Conservation (phyloP, 2,113 vertebrate genomes). For the Plotosus lineatus region DNA sequence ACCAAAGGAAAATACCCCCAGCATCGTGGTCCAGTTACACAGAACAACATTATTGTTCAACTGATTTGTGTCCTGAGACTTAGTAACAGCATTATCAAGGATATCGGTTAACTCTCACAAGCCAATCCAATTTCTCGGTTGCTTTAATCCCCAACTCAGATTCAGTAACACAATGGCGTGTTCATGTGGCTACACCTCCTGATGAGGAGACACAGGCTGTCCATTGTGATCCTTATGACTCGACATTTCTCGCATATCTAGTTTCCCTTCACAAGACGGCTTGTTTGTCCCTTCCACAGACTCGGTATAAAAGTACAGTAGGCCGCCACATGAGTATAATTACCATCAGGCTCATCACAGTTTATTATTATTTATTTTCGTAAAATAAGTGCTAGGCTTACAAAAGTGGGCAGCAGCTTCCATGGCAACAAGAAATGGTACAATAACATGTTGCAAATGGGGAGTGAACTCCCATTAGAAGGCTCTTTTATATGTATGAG, state of each 20-base stretch:
- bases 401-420: slow-evolving; percentile 50
- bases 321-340: not conserved
- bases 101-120: not conserved
- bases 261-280: not conserved
- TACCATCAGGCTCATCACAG: slow-evolving; percentile 31
- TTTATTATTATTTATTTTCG: slow-evolving; percentile 15
- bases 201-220: slow-evolving; percentile 43
- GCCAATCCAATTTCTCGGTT: not conserved
- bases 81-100: too few species aligned
- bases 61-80: not conserved
- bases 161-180: slow-evolving; percentile 38
- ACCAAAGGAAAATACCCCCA: not conserved
- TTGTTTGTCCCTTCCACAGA: not conserved
- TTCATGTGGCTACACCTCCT: slow-evolving; percentile 18
- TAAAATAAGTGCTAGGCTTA: slow-evolving; percentile 21
- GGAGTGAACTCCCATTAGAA: slow-evolving; percentile 35
- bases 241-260: slow-evolving; percentile 55
- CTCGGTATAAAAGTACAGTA: slow-evolving; percentile 13
- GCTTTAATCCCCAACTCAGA: not conserved
- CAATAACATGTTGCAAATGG: slow-evolving; percentile 43
- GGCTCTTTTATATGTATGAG: slow-evolving; percentile 13
- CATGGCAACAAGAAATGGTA: slow-evolving; percentile 61
- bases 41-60: not conserved
- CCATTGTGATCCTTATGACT: slow-evolving; percentile 59
- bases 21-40: not conserved